Conservation (phyloP, 2,113 vertebrate genomes). For the Mus spicilegus region DNA sequence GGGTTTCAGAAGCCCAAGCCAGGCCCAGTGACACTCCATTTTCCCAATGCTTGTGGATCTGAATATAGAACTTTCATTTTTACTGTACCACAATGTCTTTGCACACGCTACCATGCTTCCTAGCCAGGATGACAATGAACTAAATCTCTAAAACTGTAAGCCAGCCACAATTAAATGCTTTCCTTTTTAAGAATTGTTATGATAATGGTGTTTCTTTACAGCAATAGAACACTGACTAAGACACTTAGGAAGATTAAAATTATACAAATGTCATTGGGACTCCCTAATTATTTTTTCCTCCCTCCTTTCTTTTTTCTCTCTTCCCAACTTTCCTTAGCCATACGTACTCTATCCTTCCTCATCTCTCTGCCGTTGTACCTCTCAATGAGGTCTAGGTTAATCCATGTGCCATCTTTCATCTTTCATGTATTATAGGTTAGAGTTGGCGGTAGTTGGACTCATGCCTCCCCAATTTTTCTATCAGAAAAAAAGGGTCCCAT, state of each 20-base stretch:
- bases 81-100: neutral
- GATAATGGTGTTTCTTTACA: neutral
- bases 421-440: too few species aligned
- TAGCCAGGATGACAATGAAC: neutral
- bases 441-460: neutral
- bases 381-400: neutral
- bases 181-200: neutral
- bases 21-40: neutral
- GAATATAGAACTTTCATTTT: too few species aligned
- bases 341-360: neutral
- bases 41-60: neutral
- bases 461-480: neutral
- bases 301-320: too few species aligned
- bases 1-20: neutral
- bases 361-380: neutral
- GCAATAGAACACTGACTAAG: neutral
- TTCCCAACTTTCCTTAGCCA: rapidly evolving
- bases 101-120: neutral
- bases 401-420: too few species aligned
- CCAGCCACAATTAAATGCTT: neutral
- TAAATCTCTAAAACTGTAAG: neutral
- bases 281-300: neutral
- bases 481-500: neutral
- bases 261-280: neutral
- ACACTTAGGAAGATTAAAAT: neutral